Conservation (phyloP, 2,888 invertebrate genomes). For the Acronicta aceris region DNA sequence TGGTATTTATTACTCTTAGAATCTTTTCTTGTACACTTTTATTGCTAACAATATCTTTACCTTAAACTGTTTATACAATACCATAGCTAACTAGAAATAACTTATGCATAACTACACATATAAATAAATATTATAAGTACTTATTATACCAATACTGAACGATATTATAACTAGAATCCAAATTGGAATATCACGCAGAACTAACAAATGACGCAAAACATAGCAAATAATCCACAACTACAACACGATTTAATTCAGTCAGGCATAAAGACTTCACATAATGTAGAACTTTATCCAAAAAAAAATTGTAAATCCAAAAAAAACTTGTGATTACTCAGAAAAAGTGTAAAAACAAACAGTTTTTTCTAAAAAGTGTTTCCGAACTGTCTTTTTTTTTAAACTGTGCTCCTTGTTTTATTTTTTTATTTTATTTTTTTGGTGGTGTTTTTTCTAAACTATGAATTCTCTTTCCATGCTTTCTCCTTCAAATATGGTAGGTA, state of each 20-base stretch:
- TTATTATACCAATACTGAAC: not conserved
- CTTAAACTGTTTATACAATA: too few species aligned
- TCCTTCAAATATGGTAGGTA: slow-evolving; percentile 89
- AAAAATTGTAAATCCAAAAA: not conserved
- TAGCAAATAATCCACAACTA: slow-evolving; percentile 44
- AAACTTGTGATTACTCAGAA: slow-evolving; percentile 10
- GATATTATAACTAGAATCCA: not conserved
- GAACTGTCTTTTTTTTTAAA: slow-evolving; percentile 58
- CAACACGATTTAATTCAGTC: slow-evolving; percentile 50
- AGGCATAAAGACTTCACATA: slow-evolving; percentile 16
- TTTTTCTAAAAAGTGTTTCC: slow-evolving; percentile 37
- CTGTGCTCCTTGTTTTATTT: slow-evolving; percentile 60
- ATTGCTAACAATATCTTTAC: too few species aligned
- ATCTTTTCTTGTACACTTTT: too few species aligned
- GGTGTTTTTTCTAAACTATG: slow-evolving; percentile 79
- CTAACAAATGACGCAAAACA: slow-evolving; percentile 50
- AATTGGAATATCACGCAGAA: slow-evolving; percentile 56
- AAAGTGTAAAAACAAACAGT: slow-evolving; percentile 13
- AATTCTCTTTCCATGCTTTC: slow-evolving; percentile 88
- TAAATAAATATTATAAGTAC: not conserved
- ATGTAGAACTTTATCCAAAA: slow-evolving; percentile 26
- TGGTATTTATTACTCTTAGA: too few species aligned
- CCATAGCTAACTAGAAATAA: too few species aligned
- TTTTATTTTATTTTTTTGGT: slow-evolving; percentile 59
- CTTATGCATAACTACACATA: too few species aligned